Percentiles rank a stretch among this genome's conserved stretches.
These are phyloP conservation scores for Macroramphosus scolopax DNA, from an alignment of 2,797 vertebrate genomes.

Conservation along the genomic window DNA sequence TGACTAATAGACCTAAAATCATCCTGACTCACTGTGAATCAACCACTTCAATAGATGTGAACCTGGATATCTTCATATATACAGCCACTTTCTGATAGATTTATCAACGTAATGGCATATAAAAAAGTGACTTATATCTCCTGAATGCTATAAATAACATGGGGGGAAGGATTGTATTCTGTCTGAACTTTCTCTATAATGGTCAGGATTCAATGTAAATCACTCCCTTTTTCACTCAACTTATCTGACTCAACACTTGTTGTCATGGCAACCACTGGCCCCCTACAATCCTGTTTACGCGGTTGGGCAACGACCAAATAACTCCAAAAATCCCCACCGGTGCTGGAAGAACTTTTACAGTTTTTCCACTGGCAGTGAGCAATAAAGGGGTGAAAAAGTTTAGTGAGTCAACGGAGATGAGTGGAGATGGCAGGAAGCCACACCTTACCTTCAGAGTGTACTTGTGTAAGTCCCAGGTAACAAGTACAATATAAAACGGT, in stretches of 20 bases:
- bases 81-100: no score
- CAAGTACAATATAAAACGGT: constrained; percentile 88
- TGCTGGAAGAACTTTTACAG: constrained; percentile 16
- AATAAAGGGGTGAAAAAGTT: no score
- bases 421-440: not conserved
- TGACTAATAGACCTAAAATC: no score
- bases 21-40: no score
- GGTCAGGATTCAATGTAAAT: constrained; percentile 14
- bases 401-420: constrained; percentile 6
- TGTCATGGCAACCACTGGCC: constrained; percentile 37
- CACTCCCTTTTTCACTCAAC: constrained; percentile 21
- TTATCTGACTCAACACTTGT: constrained; percentile 47
- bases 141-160: not conserved
- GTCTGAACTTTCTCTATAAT: no score
- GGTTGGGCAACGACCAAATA: constrained; percentile 43
- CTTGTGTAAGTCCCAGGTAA: constrained; percentile 92
- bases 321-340: constrained; percentile 19
- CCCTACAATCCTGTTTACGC: constrained; percentile 52
- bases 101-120: no score
- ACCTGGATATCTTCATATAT: no score
- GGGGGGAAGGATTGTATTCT: no score
- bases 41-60: no score
- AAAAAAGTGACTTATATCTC: not conserved
- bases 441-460: constrained; percentile 91
- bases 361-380: constrained; percentile 12